Percentiles rank a stretch among this genome's conserved stretches.
phyloP scores from a whole-genome alignment of 1,140 invertebrate genomes.

The Zaprionus tsacasi region DNA sequence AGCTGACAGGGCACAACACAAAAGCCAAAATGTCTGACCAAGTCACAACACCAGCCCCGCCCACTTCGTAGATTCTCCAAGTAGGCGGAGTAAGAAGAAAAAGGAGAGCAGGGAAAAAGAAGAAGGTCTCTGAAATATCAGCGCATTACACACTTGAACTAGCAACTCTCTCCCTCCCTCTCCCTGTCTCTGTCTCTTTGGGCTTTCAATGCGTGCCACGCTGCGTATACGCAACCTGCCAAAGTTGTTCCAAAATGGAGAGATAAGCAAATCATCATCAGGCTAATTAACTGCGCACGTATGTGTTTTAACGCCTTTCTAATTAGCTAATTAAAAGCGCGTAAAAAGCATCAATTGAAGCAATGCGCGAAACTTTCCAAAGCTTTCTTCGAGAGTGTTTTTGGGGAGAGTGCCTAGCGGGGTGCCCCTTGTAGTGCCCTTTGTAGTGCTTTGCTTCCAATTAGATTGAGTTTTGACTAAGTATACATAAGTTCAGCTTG shows the following conservation, averaged over 20 bases:
- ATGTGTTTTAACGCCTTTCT: neutral
- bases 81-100: too few species aligned
- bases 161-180: neutral
- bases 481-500: neutral
- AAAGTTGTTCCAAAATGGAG: neutral
- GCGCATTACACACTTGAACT: neutral
- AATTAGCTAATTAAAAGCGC: slow-evolving; percentile 7
- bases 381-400: neutral
- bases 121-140: too few species aligned
- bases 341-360: neutral
- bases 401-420: neutral
- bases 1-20: slow-evolving; percentile 15
- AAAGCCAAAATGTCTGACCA: slow-evolving; percentile 12
- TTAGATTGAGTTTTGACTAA: too few species aligned
- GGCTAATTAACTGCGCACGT: neutral
- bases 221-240: neutral
- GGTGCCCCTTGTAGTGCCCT: neutral
- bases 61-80: too few species aligned
- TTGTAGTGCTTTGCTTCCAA: too few species aligned
- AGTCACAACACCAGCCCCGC: too few species aligned
- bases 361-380: neutral
- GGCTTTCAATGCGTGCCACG: neutral
- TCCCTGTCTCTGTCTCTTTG: too few species aligned
- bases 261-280: neutral
- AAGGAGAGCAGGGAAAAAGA: too few species aligned